Conservation (phyloP, 2,888 invertebrate species). For the Andrena praecox region DNA sequence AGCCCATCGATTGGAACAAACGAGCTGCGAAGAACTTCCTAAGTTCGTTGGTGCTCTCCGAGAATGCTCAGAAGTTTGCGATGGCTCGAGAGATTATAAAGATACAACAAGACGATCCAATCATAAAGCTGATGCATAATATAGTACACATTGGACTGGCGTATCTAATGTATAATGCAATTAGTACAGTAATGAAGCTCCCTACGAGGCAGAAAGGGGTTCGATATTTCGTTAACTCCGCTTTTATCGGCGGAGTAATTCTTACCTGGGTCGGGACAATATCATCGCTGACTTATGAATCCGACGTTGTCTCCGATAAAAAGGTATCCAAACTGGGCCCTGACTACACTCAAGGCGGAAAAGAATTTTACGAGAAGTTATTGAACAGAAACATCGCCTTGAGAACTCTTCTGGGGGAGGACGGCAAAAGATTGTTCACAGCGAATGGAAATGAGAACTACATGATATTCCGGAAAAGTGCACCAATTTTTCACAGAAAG, state of each 20-base stretch:
- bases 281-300: conserved; percentile 88
- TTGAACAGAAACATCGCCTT: conserved; percentile 91
- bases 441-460: conserved; percentile 90
- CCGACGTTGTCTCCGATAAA: conserved; percentile 89
- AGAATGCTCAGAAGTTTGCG: conserved; percentile 92
- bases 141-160: conserved; percentile 86
- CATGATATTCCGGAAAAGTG: conserved; percentile 88
- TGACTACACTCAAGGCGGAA: conserved; percentile 90
- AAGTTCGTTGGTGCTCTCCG: conserved; percentile 90
- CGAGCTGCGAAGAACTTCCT: conserved; percentile 88
- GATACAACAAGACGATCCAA: conserved; percentile 87
- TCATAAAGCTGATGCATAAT: conserved; percentile 82
- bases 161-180: conserved; percentile 86
- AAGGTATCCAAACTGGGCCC: conserved; percentile 87
- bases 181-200: conserved; percentile 86
- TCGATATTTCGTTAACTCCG: conserved; percentile 75
- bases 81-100: conserved; percentile 91
- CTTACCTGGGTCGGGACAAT: conserved; percentile 88
- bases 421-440: conserved; percentile 88
- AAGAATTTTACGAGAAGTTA: conserved; percentile 91
- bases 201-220: conserved; percentile 72
- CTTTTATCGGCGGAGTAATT: conserved; percentile 84
- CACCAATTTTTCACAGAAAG: conserved; percentile 89
- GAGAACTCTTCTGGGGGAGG: conserved; percentile 88
- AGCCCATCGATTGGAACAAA: conserved; percentile 88